These are phyloP conservation scores for Phoebastria nigripes DNA, from an alignment of 2,797 vertebrate species.

Conservation along the genomic window DNA sequence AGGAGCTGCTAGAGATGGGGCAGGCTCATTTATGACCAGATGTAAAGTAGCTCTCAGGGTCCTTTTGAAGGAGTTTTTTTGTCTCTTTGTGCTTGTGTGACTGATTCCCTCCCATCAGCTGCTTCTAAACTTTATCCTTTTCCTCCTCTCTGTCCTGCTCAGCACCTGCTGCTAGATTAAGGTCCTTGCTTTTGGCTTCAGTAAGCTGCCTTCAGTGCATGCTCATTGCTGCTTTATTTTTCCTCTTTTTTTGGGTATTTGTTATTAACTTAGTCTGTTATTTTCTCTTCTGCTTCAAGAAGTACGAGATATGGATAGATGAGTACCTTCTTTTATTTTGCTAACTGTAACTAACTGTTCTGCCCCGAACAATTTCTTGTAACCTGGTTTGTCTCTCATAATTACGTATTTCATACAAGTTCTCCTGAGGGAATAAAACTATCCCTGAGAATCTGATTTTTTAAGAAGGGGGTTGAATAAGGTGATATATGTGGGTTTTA, in stretches of 20 bases:
- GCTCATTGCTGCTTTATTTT: neutral
- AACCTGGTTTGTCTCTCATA: neutral
- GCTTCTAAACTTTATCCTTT: neutral
- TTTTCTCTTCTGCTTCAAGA: neutral
- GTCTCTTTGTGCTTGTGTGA: neutral
- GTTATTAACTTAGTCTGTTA: neutral
- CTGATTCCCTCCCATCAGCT: neutral
- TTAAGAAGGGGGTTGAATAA: neutral
- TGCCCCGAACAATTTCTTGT: neutral
- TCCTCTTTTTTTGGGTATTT: neutral
- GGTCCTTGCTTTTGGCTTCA: neutral
- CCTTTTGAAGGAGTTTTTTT: neutral
- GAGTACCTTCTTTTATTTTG: neutral
- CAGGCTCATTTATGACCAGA: neutral
- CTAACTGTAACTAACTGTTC: neutral
- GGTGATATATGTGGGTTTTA: neutral
- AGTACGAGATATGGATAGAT: neutral
- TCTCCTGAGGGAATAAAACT: neutral
- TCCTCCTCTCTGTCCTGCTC: neutral
- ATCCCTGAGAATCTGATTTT: neutral
- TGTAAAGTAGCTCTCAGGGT: neutral
- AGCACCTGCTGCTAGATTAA: neutral
- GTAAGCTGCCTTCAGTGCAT: neutral
- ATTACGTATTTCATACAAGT: neutral
- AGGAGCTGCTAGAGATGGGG: neutral